Percentiles rank a stretch among this genome's conserved stretches.
Evolutionary conservation across 2,797 vertebrate genomes (phyloP).

Genomic region (Ibycter americanus): DNA sequence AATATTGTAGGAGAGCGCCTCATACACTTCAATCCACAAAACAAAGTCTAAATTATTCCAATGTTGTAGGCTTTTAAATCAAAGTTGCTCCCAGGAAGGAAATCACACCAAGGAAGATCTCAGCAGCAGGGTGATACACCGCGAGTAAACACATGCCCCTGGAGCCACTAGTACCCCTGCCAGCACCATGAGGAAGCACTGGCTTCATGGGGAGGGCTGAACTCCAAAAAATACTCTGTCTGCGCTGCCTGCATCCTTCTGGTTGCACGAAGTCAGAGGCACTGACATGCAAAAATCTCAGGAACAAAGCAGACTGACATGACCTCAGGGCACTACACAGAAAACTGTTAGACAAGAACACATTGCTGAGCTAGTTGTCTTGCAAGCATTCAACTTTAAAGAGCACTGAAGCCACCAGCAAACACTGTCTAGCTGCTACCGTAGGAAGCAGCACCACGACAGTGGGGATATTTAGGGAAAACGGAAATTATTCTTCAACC

Average conservation of each 20-base stretch:
- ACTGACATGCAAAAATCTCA: not conserved
- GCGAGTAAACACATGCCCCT: rapidly evolving
- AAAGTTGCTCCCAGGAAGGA: not conserved
- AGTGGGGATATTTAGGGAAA: not conserved
- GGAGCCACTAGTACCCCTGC: not conserved
- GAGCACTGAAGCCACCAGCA: not conserved
- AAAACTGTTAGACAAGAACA: not conserved
- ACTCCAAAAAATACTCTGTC: rapidly evolving
- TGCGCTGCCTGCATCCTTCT: not conserved
- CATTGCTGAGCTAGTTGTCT: not conserved
- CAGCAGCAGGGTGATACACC: rapidly evolving
- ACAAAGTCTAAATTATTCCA: rapidly evolving
- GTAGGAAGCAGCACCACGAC: not conserved
- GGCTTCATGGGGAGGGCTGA: not conserved
- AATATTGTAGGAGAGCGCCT: not conserved
- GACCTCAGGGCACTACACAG: not conserved
- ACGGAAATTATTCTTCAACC: not conserved
- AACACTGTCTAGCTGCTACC: not conserved
- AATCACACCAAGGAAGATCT: not conserved
- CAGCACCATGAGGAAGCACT: not conserved
- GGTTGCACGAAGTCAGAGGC: not conserved
- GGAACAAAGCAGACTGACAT: not conserved
- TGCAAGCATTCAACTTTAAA: not conserved
- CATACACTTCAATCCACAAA: not conserved
- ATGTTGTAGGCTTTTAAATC: not conserved